These are phyloP conservation scores for Dendrolimus kikuchii DNA, from an alignment of 1,140 invertebrate genomes.

Conservation along the genomic window DNA sequence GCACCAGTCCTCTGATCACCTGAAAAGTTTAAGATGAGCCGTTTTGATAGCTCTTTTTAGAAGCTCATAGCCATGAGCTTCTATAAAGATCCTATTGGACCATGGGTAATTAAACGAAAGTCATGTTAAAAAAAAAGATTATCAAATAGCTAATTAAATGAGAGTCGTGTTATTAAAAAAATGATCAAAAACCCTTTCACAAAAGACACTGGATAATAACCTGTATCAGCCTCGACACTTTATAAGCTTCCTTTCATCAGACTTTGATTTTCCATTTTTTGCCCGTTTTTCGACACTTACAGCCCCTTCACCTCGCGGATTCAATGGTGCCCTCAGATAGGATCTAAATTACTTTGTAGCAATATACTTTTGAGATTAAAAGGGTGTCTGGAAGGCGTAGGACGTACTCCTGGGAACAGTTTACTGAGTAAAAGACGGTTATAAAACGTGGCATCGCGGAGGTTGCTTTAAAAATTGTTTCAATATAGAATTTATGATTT, in stretches of 20 bases:
- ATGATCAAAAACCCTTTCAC: no score
- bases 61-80: no score
- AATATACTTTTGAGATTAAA: conserved; percentile 62
- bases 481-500: no score
- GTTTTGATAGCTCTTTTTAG: no score
- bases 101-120: no score
- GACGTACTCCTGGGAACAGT: conserved; percentile 28
- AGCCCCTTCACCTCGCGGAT: conserved; percentile 32
- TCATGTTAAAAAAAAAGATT: no score
- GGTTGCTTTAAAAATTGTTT: background rate
- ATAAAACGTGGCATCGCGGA: conserved; percentile 4
- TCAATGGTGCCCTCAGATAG: conserved; percentile 48
- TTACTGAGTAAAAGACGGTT: conserved; percentile 5
- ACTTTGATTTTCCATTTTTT: conserved; percentile 29
- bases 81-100: no score
- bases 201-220: no score
- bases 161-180: no score
- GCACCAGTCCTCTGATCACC: no score
- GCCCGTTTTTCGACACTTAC: conserved; percentile 26
- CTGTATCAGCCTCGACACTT: background rate
- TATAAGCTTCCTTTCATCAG: conserved; percentile 8
- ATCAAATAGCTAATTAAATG: background rate
- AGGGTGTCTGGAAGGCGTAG: conserved; percentile 54
- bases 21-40: no score
- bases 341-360: conserved; percentile 59